Evolutionary conservation across 1,140 invertebrate genomes (phyloP).

Genomic region (Galleria mellonella): DNA sequence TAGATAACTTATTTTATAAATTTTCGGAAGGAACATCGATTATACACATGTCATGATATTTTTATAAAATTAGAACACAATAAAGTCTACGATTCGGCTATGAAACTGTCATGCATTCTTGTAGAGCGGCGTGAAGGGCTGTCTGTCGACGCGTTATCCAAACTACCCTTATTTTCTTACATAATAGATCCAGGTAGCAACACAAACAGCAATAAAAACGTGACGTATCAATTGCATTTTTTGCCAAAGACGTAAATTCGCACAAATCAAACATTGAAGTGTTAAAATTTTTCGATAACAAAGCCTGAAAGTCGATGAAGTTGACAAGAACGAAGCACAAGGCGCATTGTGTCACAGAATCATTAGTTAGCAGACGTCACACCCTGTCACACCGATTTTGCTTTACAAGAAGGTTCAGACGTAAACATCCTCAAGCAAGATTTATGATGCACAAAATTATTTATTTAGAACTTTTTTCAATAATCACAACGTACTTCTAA

Average conservation of each 20-base stretch:
- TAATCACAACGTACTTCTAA: too few relatives aligned
- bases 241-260: constrained; percentile 57
- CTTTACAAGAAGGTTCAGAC: constrained; percentile 52
- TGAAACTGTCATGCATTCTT: constrained; percentile 40
- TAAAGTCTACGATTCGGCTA: constrained; percentile 45
- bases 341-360: constrained; percentile 45
- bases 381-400: constrained; percentile 22
- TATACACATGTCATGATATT: constrained; percentile 33
- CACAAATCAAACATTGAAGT: constrained; percentile 72
- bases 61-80: constrained; percentile 24
- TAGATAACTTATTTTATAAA: background rate
- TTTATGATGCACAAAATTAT: constrained; percentile 39
- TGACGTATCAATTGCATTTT: constrained; percentile 68
- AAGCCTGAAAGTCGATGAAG: constrained; percentile 40
- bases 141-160: constrained; percentile 35
- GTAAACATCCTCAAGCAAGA: constrained; percentile 54
- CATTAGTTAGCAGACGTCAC: constrained; percentile 61
- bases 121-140: constrained; percentile 22
- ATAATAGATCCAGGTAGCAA: constrained; percentile 66
- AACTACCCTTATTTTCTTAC: constrained; percentile 44
- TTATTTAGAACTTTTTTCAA: constrained; percentile 8
- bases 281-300: constrained; percentile 63
- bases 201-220: constrained; percentile 67
- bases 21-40: constrained; percentile 38
- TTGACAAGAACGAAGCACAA: constrained; percentile 40